phyloP scores from a whole-genome alignment of 2,113 vertebrate genomes.

The Microtus pennsylvanicus region DNA sequence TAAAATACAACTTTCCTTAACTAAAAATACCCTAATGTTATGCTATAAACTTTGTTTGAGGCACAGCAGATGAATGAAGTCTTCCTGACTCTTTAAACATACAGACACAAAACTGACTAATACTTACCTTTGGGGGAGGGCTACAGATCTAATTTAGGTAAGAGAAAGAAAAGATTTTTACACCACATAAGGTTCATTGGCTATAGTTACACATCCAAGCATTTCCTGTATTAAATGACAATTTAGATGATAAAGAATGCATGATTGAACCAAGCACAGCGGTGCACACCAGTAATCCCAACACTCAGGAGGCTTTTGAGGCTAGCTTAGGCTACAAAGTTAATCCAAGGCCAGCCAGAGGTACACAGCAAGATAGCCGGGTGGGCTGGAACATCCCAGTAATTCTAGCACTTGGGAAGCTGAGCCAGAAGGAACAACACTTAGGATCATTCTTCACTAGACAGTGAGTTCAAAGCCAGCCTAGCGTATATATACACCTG shows the following conservation, averaged over 20 bases:
- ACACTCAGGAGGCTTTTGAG: background rate
- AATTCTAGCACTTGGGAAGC: background rate
- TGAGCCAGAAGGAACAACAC: background rate
- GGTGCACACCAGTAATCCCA: background rate
- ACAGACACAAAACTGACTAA: background rate
- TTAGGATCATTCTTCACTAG: background rate
- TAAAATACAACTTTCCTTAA: constrained; percentile 45
- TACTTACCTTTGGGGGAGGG: background rate
- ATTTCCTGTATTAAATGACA: constrained; percentile 43
- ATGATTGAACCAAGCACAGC: background rate
- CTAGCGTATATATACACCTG: background rate
- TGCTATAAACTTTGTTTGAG: background rate
- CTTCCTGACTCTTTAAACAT: background rate
- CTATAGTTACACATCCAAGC: background rate
- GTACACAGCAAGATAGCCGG: background rate
- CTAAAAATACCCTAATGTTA: background rate
- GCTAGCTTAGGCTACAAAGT: background rate
- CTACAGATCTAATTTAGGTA: background rate
- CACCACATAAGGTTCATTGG: background rate
- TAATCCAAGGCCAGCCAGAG: background rate
- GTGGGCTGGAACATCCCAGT: background rate
- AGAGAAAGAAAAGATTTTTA: background rate
- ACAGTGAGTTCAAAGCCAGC: background rate
- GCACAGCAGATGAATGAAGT: background rate
- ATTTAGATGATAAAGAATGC: background rate